phyloP scores from a whole-genome alignment of 2,113 vertebrate species.

The Penelope pileata region DNA sequence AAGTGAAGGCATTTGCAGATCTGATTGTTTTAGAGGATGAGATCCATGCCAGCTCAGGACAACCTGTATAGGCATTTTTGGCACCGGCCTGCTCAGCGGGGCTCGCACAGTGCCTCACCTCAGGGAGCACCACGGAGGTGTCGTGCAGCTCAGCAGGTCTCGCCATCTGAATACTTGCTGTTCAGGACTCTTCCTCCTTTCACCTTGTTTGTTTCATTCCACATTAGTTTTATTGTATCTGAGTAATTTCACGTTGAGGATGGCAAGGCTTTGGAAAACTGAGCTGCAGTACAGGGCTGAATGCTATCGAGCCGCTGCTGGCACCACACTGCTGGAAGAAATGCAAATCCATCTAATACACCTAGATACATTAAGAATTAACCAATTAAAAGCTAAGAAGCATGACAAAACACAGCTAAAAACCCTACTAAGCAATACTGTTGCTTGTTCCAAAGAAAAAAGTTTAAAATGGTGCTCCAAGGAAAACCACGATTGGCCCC shows the following conservation, averaged over 20 bases:
- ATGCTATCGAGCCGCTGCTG: not conserved
- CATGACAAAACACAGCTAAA: not conserved
- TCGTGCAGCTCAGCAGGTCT: not conserved
- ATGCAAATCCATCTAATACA: not conserved
- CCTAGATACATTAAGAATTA: not conserved
- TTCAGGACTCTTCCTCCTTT: not conserved
- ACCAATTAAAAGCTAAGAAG: not conserved
- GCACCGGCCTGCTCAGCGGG: not conserved
- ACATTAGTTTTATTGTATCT: not conserved
- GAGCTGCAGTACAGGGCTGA: not conserved
- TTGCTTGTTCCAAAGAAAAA: not conserved
- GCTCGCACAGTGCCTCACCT: not conserved
- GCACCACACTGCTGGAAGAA: not conserved
- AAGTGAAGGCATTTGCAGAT: not conserved
- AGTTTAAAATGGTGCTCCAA: conserved; percentile 5
- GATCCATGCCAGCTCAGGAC: not conserved
- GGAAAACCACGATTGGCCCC: not conserved
- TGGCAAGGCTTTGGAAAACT: not conserved
- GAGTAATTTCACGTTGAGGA: not conserved
- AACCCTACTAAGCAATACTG: not conserved
- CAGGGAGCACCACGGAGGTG: not conserved
- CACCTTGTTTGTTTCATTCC: not conserved
- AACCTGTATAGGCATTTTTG: not conserved
- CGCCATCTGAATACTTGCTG: not conserved
- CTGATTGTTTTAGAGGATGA: not conserved